A percentile compares a stretch with the other conserved stretches of the same genome.
phyloP scores from a whole-genome alignment of 2,113 vertebrate genomes.

The Percopsis transmontana region DNA sequence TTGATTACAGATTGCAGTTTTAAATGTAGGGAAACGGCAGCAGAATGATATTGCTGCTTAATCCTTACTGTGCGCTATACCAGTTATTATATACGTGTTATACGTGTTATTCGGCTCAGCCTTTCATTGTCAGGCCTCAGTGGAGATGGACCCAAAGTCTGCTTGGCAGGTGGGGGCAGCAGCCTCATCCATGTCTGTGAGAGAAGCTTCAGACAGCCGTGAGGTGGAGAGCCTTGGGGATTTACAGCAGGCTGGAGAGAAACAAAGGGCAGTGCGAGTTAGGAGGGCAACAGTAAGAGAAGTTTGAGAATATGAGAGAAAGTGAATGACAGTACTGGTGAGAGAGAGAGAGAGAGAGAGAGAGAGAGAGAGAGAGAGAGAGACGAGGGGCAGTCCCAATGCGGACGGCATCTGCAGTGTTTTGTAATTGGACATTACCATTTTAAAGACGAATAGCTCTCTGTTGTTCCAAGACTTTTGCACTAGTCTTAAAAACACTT shows the following conservation, averaged over 20 bases:
- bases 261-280: neutral
- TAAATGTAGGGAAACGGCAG: neutral
- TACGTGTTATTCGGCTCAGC: neutral
- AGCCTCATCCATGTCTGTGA: conserved; percentile 29
- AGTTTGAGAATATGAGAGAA: conserved; percentile 31
- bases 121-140: conserved; percentile 49
- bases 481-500: too few relatives aligned
- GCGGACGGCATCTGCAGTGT: conserved; percentile 21
- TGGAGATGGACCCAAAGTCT: conserved; percentile 31
- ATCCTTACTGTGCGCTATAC: too few relatives aligned
- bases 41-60: too few relatives aligned
- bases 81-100: too few relatives aligned
- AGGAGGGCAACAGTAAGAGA: conserved; percentile 21
- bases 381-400: neutral
- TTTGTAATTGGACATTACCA: conserved; percentile 28
- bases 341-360: too few relatives aligned
- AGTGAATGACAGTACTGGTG: conserved; percentile 33
- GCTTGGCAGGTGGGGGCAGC: conserved; percentile 48
- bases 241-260: neutral
- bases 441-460: conserved; percentile 17
- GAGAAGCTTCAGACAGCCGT: conserved; percentile 54
- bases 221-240: conserved; percentile 6
- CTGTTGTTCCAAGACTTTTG: too few relatives aligned
- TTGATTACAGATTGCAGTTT: too few relatives aligned
- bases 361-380: neutral